These are phyloP conservation scores for Helostoma temminkii DNA, from an alignment of 2,797 vertebrate species.

Conservation along the genomic window DNA sequence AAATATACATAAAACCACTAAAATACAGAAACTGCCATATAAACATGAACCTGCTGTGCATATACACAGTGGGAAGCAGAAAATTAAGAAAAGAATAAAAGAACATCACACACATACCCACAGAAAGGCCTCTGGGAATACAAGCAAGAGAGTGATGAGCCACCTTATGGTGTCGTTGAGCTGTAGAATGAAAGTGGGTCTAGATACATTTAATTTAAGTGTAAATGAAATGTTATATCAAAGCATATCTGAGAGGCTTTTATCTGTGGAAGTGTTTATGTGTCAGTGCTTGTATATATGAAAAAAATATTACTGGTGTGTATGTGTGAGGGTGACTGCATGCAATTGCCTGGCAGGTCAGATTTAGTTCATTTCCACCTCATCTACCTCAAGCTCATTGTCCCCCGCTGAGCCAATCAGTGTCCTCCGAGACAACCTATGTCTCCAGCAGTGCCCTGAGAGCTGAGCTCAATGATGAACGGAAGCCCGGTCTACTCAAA, in stretches of 20 bases:
- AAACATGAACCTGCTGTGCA: constrained; percentile 41
- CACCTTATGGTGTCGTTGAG: constrained; percentile 41
- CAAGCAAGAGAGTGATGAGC: constrained; percentile 52
- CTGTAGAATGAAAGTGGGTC: constrained; percentile 39
- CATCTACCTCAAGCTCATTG: constrained; percentile 68
- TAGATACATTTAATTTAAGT: constrained; percentile 57
- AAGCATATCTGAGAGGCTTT: constrained; percentile 42
- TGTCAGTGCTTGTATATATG: constrained; percentile 1
- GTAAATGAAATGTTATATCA: constrained; percentile 59
- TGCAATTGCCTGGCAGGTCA: constrained; percentile 47
- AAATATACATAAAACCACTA: constrained; percentile 13
- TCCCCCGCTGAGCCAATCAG: constrained; percentile 79
- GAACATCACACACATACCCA: constrained; percentile 38
- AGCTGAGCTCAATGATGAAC: constrained; percentile 64
- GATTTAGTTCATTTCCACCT: constrained; percentile 77
- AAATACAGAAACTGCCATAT: not conserved
- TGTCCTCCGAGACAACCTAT: constrained; percentile 67
- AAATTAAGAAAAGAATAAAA: constrained; percentile 49
- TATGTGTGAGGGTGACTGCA: constrained; percentile 11
- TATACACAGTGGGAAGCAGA: constrained; percentile 45
- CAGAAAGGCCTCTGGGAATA: constrained; percentile 51
- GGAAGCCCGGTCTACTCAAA: constrained; percentile 26
- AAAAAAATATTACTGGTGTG: constrained; percentile 1
- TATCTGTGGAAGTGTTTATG: constrained; percentile 47
- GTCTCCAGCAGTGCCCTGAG: constrained; percentile 70